Base-by-base conservation (phyloP, 2,113 vertebrate species). In the Pelusios castaneus region DNA sequence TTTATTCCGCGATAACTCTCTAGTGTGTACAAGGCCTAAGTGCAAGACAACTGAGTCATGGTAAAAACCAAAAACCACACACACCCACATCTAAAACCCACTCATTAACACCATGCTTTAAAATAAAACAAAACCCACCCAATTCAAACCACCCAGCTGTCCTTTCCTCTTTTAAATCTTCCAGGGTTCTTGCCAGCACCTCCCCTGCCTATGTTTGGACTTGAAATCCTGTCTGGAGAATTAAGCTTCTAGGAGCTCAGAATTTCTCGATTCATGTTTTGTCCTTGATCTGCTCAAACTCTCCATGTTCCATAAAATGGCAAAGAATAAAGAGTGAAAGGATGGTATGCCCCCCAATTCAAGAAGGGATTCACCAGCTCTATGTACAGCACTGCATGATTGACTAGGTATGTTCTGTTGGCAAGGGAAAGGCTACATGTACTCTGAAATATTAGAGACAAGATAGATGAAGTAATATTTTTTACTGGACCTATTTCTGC, bases 311-410 rank as follows among this genome's bases (percentile, higher is more conserved):
- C 41, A 3, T 13, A 75, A 91, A 60, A 77, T 9, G 31, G 52
- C 49, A 90, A 60, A 1, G 24, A 93, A 16, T 4, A 38, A 10
- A 60, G 9, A 27, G 41, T 24, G 31, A 78, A 29, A 12, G 45
- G 55, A 89, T 9, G 22, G 56, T 41, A 88, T 49, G 89, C 31
- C 45, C 56, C 14, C 21, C 2, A 6, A 54, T n/a, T 21, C 4
- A 41, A 41, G 83, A 82, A 93, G 52, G 52, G 84, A 91, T 41
- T 88, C 54, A 45, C 56, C 83, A 52, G 31, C 52, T 51, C 17
- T 82, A 38, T 29, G 63, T 14, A 86, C 2, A 60, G 10, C 34
- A 7, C 31, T 29, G 41, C 47, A 56, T 38, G 73, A 5, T 38
- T 41, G 5, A 7, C 55, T 81, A 12, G 78, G 47, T 0, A 41